Evolutionary conservation across 2,113 vertebrate species (phyloP).

Genomic region (Suncus etruscus): DNA sequence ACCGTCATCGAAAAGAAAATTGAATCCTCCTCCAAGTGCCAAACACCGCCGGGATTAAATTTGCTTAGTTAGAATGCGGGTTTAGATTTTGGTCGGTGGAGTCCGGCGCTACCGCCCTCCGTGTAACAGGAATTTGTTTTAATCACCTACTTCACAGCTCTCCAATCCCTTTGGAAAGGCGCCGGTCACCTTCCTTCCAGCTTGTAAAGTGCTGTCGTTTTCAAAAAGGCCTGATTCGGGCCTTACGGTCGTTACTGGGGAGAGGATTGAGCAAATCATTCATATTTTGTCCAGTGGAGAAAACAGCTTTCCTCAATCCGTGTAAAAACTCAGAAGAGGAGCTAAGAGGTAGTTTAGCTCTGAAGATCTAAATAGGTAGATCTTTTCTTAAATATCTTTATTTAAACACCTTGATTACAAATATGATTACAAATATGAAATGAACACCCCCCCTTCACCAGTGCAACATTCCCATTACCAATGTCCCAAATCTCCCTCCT

Average conservation of each 20-base stretch:
- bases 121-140: slow-evolving; percentile 19
- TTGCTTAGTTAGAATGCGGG: neutral
- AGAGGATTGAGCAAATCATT: slow-evolving; percentile 1
- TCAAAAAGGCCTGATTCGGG: neutral
- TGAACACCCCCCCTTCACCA: no score
- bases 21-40: neutral
- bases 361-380: neutral
- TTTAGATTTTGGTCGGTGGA: neutral
- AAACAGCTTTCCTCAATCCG: neutral
- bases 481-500: no score
- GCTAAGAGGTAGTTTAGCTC: neutral
- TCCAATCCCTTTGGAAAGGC: slow-evolving; percentile 11
- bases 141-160: neutral
- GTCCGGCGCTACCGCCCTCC: neutral
- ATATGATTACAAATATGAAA: no score
- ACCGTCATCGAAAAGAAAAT: neutral
- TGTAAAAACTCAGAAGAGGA: neutral
- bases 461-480: no score
- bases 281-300: slow-evolving; percentile 24
- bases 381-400: no score
- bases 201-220: slow-evolving; percentile 25
- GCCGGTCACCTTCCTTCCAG: slow-evolving; percentile 14
- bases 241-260: slow-evolving; percentile 22
- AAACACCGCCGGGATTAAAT: slow-evolving; percentile 14
- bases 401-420: no score